Evolutionary conservation across 2,113 vertebrate genomes (phyloP).

Genomic region (Rhabdomys dilectus): DNA sequence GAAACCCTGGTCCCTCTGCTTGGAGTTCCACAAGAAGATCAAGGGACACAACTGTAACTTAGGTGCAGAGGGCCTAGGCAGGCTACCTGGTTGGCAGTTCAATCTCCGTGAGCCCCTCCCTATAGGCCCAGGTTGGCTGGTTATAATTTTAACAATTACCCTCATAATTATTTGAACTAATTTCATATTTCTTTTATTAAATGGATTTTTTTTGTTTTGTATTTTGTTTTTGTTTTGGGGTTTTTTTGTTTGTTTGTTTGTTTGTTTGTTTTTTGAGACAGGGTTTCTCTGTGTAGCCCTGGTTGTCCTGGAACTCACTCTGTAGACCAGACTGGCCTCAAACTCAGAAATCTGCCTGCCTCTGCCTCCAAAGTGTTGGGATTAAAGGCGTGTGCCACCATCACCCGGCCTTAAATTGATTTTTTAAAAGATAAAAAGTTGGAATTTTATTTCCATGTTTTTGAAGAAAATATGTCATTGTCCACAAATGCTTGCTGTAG

Average conservation of each 20-base stretch:
- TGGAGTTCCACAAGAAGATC: neutral
- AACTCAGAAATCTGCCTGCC: no score
- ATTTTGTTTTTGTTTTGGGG: no score
- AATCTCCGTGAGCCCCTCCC: neutral
- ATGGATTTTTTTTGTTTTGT: neutral
- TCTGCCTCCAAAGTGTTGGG: no score
- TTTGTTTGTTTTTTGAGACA: no score
- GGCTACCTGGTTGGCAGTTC: neutral
- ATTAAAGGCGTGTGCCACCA: no score
- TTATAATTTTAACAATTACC: slow-evolving; percentile 1
- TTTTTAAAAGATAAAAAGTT: neutral
- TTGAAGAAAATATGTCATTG: neutral
- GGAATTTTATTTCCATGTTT: neutral
- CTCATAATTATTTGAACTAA: slow-evolving; percentile 31
- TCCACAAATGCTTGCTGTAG: neutral
- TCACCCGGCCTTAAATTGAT: no score
- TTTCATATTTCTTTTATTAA: neutral
- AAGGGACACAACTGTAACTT: neutral
- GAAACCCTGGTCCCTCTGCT: neutral
- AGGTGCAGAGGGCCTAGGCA: neutral
- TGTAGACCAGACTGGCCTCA: no score
- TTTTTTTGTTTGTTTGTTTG: no score
- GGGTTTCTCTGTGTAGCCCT: no score
- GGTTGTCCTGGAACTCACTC: no score
- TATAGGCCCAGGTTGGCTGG: neutral